Base-by-base conservation (phyloP, 2,113 vertebrate genomes). In the Alaudala cheleensis region DNA sequence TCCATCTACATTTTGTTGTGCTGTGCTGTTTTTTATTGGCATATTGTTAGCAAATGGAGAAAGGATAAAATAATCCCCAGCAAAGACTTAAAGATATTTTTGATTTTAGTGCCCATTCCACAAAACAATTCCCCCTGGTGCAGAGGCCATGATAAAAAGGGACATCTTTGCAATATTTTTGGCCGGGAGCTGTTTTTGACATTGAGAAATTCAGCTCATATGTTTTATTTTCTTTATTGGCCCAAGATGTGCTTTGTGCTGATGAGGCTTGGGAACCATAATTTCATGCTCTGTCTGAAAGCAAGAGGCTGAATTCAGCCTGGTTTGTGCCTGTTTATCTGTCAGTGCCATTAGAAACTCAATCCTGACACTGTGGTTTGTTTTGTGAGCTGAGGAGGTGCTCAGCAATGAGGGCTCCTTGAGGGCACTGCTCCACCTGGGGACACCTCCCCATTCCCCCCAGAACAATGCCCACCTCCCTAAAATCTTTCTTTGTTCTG, bases 151-250 rank as follows among this genome's bases (percentile, higher is more conserved):
- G 34, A 71, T 33, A 73, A 37, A 72, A 85, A 82, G 49, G 25
- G 20, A 11, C 23, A 39, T 33, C 25, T 69, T 86, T 69, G 56
- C 21, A 64, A 25, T 56, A 51, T 67, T 91, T 86, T 51, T 64
- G 58, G 16, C 53, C 88, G 6, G 3, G 39, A 88, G 34, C 44
- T 91, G 39, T 0, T 86, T 79, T 51, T 67, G 53, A 42, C 34
- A 0, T 50, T 80, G 71, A 76, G 49, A 83, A 83, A 76, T 88
- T 72, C 53, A 80, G 39, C 29, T 89, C 51, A 25, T 78, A 60
- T n/a, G 4, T 61, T 93, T 89, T 84, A 78, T 90, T 85, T 92
- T 76, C 91, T 73, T 49, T 74, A 19, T 33, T 86, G 67, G 66
- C 34, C 0, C 0, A 90, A 71, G 65, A 82, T 17, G 28, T 64